Evolutionary conservation across 2,113 vertebrate species (phyloP).

Genomic region (Buteo buteo): DNA sequence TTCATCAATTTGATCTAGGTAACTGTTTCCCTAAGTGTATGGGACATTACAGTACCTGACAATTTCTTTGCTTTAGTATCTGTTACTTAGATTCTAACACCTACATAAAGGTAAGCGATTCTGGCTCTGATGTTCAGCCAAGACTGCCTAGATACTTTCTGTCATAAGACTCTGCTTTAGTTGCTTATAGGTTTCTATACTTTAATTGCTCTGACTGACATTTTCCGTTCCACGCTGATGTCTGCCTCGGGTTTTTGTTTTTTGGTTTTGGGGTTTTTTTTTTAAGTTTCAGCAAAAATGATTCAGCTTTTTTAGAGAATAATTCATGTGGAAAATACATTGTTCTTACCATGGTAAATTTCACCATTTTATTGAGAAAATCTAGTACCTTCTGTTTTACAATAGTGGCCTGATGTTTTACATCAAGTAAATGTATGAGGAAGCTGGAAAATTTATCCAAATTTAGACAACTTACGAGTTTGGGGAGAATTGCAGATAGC

Average conservation of each 20-base stretch:
- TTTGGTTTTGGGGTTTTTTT: neutral
- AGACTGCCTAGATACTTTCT: neutral
- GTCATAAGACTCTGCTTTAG: neutral
- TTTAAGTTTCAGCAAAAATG: neutral
- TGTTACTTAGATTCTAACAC: neutral
- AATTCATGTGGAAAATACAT: neutral
- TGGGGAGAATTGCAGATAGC: neutral
- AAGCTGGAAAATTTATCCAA: neutral
- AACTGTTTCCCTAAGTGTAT: neutral
- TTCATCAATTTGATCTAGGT: neutral
- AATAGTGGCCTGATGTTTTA: neutral
- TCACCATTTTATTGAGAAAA: neutral
- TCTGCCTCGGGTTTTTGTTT: neutral
- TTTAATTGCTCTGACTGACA: slow-evolving; percentile 10
- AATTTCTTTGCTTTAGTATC: neutral
- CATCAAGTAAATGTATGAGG: neutral
- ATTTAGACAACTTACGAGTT: neutral
- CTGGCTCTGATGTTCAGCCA: neutral
- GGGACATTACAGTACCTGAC: neutral
- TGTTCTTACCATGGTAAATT: neutral
- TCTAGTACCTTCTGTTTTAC: neutral
- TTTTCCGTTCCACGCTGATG: neutral
- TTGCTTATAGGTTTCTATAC: neutral
- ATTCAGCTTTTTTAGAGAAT: neutral
- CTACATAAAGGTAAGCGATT: neutral